Evolutionary conservation across 2,888 invertebrate genomes (phyloP).

Genomic region (Lasioglossum pauxillum): DNA sequence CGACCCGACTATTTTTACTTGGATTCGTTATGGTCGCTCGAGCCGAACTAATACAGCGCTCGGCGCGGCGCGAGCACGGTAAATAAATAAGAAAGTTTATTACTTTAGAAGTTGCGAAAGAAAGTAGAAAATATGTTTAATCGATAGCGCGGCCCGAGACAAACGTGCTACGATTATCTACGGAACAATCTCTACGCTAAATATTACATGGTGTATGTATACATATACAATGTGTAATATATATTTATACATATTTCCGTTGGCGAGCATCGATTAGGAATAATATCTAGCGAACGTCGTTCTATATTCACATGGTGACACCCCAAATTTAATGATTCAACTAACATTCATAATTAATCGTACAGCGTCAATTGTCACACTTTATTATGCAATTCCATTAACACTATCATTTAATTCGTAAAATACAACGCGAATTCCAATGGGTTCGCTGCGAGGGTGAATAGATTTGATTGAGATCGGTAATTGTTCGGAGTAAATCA

Average conservation of each 20-base stretch:
- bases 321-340: conserved; percentile 7
- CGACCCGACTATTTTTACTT: background rate
- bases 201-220: background rate
- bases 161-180: background rate
- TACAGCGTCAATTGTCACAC: background rate
- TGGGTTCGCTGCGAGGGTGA: background rate
- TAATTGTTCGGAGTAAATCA: background rate
- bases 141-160: background rate
- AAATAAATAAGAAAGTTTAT: background rate
- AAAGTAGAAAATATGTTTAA: background rate
- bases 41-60: background rate
- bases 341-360: conserved; percentile 19
- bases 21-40: background rate
- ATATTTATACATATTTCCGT: background rate
- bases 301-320: background rate
- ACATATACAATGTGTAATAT: background rate
- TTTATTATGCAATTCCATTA: conserved; percentile 16
- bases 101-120: background rate
- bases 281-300: background rate
- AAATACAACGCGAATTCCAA: background rate
- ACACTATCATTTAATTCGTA: background rate
- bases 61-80: background rate
- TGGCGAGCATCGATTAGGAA: background rate
- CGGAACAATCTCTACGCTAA: background rate
- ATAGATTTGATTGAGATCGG: background rate